phyloP scores from a whole-genome alignment of 2,888 invertebrate species.

The Drosophila sordidula region DNA sequence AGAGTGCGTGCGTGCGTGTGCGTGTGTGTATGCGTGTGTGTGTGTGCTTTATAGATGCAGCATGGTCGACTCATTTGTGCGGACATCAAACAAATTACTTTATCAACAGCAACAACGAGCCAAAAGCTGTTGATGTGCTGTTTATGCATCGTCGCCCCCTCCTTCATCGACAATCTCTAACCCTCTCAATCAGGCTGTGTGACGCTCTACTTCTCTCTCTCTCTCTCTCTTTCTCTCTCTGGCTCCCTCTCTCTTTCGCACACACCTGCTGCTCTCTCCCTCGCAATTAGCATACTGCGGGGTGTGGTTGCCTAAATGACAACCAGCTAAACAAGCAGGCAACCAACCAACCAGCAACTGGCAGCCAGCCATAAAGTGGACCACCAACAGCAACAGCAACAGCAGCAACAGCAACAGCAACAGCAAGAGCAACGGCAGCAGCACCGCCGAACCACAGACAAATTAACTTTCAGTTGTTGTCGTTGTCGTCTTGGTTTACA shows the following conservation, averaged over 20 bases:
- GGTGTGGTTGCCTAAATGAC: conserved; percentile 75
- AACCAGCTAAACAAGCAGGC: conserved; percentile 56
- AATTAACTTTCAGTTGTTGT: conserved; percentile 66
- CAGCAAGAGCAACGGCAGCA: conserved; percentile 14
- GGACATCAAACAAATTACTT: conserved; percentile 80
- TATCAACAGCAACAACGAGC: conserved; percentile 67
- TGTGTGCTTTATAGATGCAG: conserved; percentile 50
- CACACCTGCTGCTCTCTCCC: conserved; percentile 57
- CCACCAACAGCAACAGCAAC: conserved; percentile 72
- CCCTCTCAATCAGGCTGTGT: conserved; percentile 13
- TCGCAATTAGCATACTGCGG: conserved; percentile 75
- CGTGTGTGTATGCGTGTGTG: conserved; percentile 34
- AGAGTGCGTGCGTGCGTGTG: conserved; percentile 6
- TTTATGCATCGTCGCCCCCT: conserved; percentile 57
- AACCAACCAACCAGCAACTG: conserved; percentile 72
- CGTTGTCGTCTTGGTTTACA: conserved; percentile 39
- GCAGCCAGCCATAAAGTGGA: conserved; percentile 77
- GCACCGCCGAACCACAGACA: conserved; percentile 38
- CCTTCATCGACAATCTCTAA: conserved; percentile 14
- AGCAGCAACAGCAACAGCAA: conserved; percentile 26
- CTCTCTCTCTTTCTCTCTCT: conserved; percentile 10
- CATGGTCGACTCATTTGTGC: conserved; percentile 61
- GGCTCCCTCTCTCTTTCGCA: conserved; percentile 5
- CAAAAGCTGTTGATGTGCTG: conserved; percentile 76
- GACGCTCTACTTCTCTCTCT: conserved; percentile 6